A percentile compares a stretch with the other conserved stretches of the same genome.
phyloP scores from a whole-genome alignment of 2,888 invertebrate genomes.

The Eupithecia dodoneata region DNA sequence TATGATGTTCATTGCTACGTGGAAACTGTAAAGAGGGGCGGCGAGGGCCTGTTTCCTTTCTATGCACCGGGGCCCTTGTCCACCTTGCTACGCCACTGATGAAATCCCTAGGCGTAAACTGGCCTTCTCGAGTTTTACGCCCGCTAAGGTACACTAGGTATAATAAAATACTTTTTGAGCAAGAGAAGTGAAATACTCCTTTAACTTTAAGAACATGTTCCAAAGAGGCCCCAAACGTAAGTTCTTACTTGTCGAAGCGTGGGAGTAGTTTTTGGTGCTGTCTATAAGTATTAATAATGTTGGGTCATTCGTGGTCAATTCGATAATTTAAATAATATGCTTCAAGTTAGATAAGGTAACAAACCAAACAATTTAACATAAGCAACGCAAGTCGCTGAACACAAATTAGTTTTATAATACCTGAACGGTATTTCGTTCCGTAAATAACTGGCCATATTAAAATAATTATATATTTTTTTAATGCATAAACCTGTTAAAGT shows the following conservation, averaged over 20 bases:
- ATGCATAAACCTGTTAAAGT: not conserved
- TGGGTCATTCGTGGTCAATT: not conserved
- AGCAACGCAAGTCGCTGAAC: not conserved
- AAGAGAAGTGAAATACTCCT: not conserved
- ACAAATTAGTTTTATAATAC: not conserved
- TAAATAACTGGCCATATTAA: not conserved
- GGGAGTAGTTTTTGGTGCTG: conserved; percentile 4
- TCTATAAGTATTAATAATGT: conserved; percentile 4
- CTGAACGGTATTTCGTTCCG: not conserved
- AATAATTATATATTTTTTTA: not conserved
- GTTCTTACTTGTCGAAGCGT: not conserved
- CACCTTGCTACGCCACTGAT: too few relatives aligned
- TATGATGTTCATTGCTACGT: too few relatives aligned
- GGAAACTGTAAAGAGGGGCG: too few relatives aligned
- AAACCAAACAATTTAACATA: not conserved
- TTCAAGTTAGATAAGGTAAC: not conserved
- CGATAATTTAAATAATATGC: not conserved
- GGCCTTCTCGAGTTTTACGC: too few relatives aligned
- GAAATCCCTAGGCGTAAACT: too few relatives aligned
- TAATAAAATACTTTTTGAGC: too few relatives aligned
- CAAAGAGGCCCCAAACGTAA: conserved; percentile 2
- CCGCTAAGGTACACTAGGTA: too few relatives aligned
- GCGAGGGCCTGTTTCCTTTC: too few relatives aligned
- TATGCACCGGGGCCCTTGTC: too few relatives aligned
- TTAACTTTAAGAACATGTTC: not conserved